Base-by-base conservation (phyloP, 2,113 vertebrate genomes). In the Phalacrocorax carbo region DNA sequence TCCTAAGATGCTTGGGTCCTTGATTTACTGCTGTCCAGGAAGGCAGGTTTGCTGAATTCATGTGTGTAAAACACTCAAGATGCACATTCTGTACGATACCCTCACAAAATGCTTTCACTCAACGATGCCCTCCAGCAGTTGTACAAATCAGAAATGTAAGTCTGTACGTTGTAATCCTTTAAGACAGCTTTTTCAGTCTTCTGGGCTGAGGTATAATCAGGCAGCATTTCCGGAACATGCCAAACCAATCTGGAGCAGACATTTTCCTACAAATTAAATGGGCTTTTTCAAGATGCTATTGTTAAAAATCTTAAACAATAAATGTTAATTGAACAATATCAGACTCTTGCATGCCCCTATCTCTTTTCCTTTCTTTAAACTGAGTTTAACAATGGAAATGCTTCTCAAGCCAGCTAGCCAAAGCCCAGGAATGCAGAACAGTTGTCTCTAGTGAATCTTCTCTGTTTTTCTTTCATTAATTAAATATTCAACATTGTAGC, bases 391-490 rank as follows among this genome's bases (percentile, higher is more conserved):
- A 92, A 71, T 80, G 34, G 46, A 91, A 95, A 52, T 76, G 15
- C 90, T 91, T 95, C 81, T 95, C 40, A 90, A 93, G 25, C 68
- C 62, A 93, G 44, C 61, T 93, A 94, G 52, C 73, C 66, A 73
- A 65, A 92, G 46, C 68, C 44, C 83, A 62, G 52, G 86, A 97
- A 94, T 62, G 42, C 61, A 90, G 36, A 93, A 55, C 27, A 72
- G 86, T 85, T 90, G 49, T 95, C 96, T 94, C 96, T 64, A 75
- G 92, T 64, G 96, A 82, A 75, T 85, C 57, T 94, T 70, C 71
- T 89, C 62, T 97, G 92, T 85, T 97, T 96, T 95, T 92, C 94
- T 96, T 96, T 75, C 1, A 0, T 94, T 97, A 97, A 97, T 97
- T 97, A 96, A 96, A 88, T 95, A 92, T 78, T 94, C 79, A 29